Conservation (phyloP, 53 echinoderm and acorn worm genomes). For the Paracentrotus lividus region DNA sequence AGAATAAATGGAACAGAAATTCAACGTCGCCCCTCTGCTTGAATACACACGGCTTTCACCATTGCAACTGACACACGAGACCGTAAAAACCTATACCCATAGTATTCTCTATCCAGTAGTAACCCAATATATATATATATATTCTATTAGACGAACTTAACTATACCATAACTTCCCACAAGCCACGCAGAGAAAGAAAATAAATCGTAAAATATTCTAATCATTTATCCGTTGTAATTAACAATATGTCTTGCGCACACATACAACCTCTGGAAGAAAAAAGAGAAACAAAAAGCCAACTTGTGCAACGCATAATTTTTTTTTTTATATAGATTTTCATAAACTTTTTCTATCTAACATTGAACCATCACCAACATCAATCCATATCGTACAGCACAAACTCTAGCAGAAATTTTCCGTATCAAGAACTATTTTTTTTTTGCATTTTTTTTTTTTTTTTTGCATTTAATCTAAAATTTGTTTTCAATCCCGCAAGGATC, state of each 20-base stretch:
- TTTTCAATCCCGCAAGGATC: constrained; percentile 49
- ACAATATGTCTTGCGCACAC: constrained; percentile 62
- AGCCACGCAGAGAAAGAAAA: constrained; percentile 31
- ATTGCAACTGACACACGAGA: background rate
- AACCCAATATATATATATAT: background rate
- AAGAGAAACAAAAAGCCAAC: constrained; percentile 54
- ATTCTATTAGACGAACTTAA: background rate
- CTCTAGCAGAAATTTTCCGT: constrained; percentile 39
- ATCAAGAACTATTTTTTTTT: constrained; percentile 54
- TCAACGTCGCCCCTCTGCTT: constrained; percentile 2
- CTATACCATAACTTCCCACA: constrained; percentile 45
- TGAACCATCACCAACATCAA: constrained; percentile 14
- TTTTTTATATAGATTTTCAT: background rate
- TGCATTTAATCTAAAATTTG: background rate
- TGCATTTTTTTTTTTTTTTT: constrained; percentile 41
- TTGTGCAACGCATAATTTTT: constrained; percentile 41
- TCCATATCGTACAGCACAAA: constrained; percentile 57
- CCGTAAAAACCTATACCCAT: constrained; percentile 13
- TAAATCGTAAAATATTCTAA: constrained; percentile 17
- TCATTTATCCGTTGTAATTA: background rate
- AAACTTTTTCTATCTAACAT: constrained; percentile 26
- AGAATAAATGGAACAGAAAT: constrained; percentile 29
- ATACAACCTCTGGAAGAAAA: constrained; percentile 63
- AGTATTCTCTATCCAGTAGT: constrained; percentile 4
- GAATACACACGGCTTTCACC: background rate